phyloP scores from a whole-genome alignment of 2,888 invertebrate species.

The Phyllotreta striolata region DNA sequence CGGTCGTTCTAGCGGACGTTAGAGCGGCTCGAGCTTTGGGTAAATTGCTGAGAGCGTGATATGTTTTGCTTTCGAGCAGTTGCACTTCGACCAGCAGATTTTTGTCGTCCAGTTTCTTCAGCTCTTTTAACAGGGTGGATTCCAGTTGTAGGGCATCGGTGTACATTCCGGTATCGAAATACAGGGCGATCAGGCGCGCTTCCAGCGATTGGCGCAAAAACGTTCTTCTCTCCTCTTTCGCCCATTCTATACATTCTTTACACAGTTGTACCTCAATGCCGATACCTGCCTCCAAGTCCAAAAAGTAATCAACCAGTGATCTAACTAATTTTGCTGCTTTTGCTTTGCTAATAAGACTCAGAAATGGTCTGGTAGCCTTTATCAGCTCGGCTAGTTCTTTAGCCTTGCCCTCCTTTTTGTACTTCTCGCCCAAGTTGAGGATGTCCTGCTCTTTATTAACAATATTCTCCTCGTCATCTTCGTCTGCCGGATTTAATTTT shows the following conservation, averaged over 20 bases:
- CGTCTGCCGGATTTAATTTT: slow-evolving; percentile 79
- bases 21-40: slow-evolving; percentile 96
- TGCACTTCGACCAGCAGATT: slow-evolving; percentile 98
- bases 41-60: slow-evolving; percentile 95
- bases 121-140: slow-evolving; percentile 87
- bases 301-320: slow-evolving; percentile 94
- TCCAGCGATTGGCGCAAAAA: slow-evolving; percentile 96
- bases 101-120: slow-evolving; percentile 99
- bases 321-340: slow-evolving; percentile 98
- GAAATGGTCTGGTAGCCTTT: slow-evolving; percentile 93
- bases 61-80: slow-evolving; percentile 97
- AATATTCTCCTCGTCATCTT: slow-evolving; percentile 90
- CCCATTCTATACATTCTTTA: slow-evolving; percentile 99
- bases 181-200: slow-evolving; percentile 92
- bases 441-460: slow-evolving; percentile 94
- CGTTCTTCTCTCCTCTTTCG: slow-evolving; percentile 95
- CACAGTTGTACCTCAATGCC: slow-evolving; percentile 93
- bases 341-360: slow-evolving; percentile 95
- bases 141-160: slow-evolving; percentile 85
- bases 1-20: slow-evolving; percentile 98
- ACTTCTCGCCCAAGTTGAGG: slow-evolving; percentile 88
- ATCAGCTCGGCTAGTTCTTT: slow-evolving; percentile 92
- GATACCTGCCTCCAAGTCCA: slow-evolving; percentile 95
- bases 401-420: slow-evolving; percentile 93
- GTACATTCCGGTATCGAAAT: slow-evolving; percentile 91